phyloP scores from a whole-genome alignment of 2,113 vertebrate genomes.

The Halichoeres trimaculatus region DNA sequence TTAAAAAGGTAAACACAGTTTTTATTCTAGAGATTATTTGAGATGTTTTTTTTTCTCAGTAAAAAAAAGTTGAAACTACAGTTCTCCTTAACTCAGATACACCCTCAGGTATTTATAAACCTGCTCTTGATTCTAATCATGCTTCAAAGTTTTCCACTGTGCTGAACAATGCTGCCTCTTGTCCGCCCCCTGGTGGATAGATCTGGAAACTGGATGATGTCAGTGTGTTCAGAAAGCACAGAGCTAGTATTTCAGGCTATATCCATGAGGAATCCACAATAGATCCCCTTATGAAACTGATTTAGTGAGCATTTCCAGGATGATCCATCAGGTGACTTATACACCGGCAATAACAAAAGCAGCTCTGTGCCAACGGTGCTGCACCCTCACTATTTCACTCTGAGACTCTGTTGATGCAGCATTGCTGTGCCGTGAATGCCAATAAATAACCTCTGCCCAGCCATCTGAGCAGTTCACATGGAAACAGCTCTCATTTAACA shows the following conservation, averaged over 20 bases:
- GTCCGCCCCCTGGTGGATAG: slow-evolving; percentile 46
- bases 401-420: slow-evolving; percentile 49
- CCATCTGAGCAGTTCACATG: slow-evolving; percentile 18
- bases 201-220: slow-evolving; percentile 6
- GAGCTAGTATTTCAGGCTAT: neutral
- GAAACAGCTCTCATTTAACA: slow-evolving; percentile 25
- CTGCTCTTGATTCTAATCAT: no score
- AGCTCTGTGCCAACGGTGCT: slow-evolving; percentile 11
- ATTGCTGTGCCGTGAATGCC: slow-evolving; percentile 26
- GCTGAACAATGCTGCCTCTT: slow-evolving; percentile 5
- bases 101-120: no score
- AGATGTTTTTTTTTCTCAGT: no score
- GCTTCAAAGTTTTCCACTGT: neutral
- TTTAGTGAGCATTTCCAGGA: neutral
- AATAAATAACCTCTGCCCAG: slow-evolving; percentile 24
- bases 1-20: no score
- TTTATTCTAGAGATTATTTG: no score
- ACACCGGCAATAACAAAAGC: neutral
- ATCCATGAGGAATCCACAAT: neutral
- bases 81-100: no score
- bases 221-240: neutral
- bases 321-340: neutral
- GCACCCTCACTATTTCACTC: slow-evolving; percentile 26
- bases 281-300: slow-evolving; percentile 1
- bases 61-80: no score